Evolutionary conservation across 2,113 vertebrate species (phyloP), one percentile per base, ranked within the genome.

Genomic region (Mastomys coucha): DNA sequence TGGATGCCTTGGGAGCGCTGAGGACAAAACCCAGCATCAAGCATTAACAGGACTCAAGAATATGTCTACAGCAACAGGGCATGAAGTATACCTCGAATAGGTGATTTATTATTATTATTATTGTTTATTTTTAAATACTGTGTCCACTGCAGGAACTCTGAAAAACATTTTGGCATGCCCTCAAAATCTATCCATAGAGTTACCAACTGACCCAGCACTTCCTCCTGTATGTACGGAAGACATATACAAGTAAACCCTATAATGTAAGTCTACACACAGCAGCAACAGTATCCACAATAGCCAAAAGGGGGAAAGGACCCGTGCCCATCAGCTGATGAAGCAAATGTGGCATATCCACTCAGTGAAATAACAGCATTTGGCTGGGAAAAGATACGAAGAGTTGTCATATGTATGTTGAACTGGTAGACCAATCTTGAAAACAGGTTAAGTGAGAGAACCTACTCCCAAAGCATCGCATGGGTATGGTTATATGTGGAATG

Each of bases 61-160:
- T 0, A 58, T 6, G 19, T 14, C 42, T 26, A 2, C 17, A 2
- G 16, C 1, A 51, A 12, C n/a, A 33, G 8, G 33, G 11, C 17
- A 42, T 36, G 17, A 53, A 42, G 76, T 39, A 63, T 16, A 80
- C 12, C 80, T 81, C 33, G 67, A 88, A 67, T n/a, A 31, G 16
- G 53, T 72, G 7, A 20, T 42, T 31, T 63, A 65, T 80, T n/a
- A 19, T 0, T 90, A 58, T 58, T 58, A 58, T 58, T 58, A 17
- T 69, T 63, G 17, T 87, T 49, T 87, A 6, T 33, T 39, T 39
- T 72, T 39, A 73, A 88, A 70, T 11, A 33, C 24, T 8, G 31
- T 12, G 20, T 3, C 36, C 33, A 39, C 16, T 8, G 19, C 11
- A 70, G 39, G 13, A 36, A 58, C 36, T 58, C 19, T 26, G 49